Conservation (phyloP, 2,797 vertebrate genomes). For the Gymnoscopelus microlampas region DNA sequence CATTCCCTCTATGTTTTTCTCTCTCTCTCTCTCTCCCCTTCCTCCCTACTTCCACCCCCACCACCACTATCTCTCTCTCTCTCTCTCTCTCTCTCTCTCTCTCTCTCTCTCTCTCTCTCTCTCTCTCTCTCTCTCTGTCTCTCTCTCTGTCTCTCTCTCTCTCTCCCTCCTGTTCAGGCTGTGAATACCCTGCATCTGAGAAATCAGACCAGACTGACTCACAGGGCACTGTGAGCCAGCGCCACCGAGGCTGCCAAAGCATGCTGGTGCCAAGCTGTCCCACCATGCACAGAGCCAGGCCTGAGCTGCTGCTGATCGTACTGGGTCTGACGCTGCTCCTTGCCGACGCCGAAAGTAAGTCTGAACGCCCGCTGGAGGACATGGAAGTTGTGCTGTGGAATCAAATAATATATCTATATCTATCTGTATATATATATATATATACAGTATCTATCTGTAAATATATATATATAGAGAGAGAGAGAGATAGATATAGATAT, state of each 20-base stretch:
- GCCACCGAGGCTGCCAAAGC: slow-evolving; percentile 86
- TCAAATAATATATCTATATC: no score
- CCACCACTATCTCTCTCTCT: slow-evolving; percentile 37
- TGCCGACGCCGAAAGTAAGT: slow-evolving; percentile 93
- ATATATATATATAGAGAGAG: no score
- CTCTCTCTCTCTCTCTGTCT: slow-evolving; percentile 9
- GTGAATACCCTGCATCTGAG: slow-evolving; percentile 91
- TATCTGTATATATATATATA: no score
- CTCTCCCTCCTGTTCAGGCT: slow-evolving; percentile 82
- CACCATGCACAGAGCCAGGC: slow-evolving; percentile 89
- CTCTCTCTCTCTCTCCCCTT: slow-evolving; percentile 26
- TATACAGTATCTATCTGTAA: no score
- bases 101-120: slow-evolving; percentile 18
- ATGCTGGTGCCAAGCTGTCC: slow-evolving; percentile 90
- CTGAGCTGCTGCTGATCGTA: slow-evolving; percentile 84
- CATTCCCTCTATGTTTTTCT: slow-evolving; percentile 63
- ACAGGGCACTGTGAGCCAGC: slow-evolving; percentile 87
- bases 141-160: slow-evolving; percentile 45
- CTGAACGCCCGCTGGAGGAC: neutral
- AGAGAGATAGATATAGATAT: no score
- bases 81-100: slow-evolving; percentile 24
- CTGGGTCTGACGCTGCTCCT: slow-evolving; percentile 86
- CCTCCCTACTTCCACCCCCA: slow-evolving; percentile 3
- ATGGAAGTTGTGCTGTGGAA: no score
- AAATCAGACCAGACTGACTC: slow-evolving; percentile 86